Evolutionary conservation across 2,797 vertebrate species (phyloP), one percentile per base, ranked within the genome.

Genomic region (Sebastes oblongus): DNA sequence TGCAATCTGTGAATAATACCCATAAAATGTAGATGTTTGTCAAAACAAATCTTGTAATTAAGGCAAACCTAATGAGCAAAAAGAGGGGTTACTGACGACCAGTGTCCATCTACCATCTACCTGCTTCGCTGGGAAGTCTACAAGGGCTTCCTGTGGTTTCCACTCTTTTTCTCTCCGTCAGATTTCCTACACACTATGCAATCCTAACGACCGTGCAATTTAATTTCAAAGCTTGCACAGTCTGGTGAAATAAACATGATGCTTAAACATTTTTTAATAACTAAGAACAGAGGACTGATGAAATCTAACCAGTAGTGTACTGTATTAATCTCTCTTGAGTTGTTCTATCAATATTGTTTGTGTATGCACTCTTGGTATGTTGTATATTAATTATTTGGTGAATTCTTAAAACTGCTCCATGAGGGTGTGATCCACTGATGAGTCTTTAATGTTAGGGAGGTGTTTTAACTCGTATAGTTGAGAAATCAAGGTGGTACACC

Each of bases 101-200:
- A 72, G 75, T 69, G 79, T 79, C 76, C 80, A 84, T 86, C 74
- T 56, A 76, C 83, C 83, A 76, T 88, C 74, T 81, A 71, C 85
- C 81, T 89, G 91, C 88, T 86, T 88, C 8, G 66, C 85, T 88
- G 70, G 81, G 84, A 86, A 85, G 88, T 87, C 89, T 75, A 59
- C 66, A 89, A 87, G 87, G 89, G 87, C 90, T 90, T 89, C 81
- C 72, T 83, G 61, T 82, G 80, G 76, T 90, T 89, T 84, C 78
- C 58, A 34, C 86, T 89, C 75, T 86, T 82, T 83, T 80, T 42
- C 81, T 87, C 84, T 87, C 84, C 12, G 34, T 86, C 82, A 87
- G 42, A 89, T 42, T 81, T 91, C 85, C 85, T 84, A 89, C 88
- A 94, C 93, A 94, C 95, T 96, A 96, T 96, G 95, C 95, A 96